These are phyloP conservation scores for Aradus depressus DNA, from an alignment of 2,888 invertebrate genomes.

Conservation along the genomic window DNA sequence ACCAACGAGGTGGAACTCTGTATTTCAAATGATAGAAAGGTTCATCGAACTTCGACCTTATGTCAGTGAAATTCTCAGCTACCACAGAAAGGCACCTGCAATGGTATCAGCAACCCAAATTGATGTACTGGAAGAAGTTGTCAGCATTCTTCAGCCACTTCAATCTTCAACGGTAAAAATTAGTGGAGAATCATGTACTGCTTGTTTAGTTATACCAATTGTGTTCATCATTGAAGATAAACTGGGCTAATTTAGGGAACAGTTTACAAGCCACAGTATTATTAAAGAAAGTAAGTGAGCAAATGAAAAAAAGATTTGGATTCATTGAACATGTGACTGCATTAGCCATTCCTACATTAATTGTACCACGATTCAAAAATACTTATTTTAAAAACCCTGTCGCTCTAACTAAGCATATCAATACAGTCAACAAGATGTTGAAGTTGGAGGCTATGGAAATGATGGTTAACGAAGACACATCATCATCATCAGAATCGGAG, in stretches of 20 bases:
- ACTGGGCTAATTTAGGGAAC: too few species aligned
- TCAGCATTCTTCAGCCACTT: conserved; percentile 21
- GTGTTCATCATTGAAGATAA: too few species aligned
- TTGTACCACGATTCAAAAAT: conserved; percentile 14
- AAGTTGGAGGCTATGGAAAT: too few species aligned
- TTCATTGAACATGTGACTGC: conserved; percentile 20
- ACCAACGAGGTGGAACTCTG: conserved; percentile 29
- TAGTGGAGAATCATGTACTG: conserved; percentile 14
- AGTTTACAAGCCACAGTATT: too few species aligned
- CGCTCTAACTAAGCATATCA: background rate
- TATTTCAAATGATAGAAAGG: conserved; percentile 26
- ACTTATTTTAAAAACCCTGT: conserved; percentile 11
- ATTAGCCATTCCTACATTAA: conserved; percentile 17
- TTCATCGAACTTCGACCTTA: conserved; percentile 18
- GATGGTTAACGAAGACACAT: too few species aligned
- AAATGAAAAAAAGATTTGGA: conserved; percentile 20
- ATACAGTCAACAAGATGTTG: background rate
- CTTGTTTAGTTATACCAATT: conserved; percentile 19
- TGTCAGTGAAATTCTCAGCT: conserved; percentile 22
- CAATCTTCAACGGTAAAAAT: conserved; percentile 19
- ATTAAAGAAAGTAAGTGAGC: conserved; percentile 19
- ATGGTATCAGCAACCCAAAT: conserved; percentile 24
- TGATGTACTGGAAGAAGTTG: conserved; percentile 18
- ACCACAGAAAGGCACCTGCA: conserved; percentile 24
- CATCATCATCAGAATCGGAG: too few species aligned